A percentile compares a stretch with the other conserved stretches of the same genome.
These are phyloP conservation scores for Gambusia yucatana DNA, from an alignment of 2,797 vertebrate genomes.

Conservation along the genomic window DNA sequence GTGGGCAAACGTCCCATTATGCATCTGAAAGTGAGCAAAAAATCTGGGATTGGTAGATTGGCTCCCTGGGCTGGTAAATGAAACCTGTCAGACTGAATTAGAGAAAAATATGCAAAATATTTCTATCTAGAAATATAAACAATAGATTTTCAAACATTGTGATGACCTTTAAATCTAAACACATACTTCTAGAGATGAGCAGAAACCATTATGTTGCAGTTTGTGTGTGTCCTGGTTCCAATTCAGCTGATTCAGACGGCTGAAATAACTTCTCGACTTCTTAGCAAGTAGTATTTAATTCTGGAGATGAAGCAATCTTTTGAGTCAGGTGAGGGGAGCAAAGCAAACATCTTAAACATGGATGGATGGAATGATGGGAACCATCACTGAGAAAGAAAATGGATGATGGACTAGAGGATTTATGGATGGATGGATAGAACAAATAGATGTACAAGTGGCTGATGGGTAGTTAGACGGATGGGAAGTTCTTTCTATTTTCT, in stretches of 20 bases:
- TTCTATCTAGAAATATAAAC: neutral
- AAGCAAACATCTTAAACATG: neutral
- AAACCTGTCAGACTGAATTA: slow-evolving; percentile 3
- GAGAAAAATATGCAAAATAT: neutral
- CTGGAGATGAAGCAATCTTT: neutral
- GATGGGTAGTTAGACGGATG: neutral
- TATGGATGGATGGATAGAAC: neutral
- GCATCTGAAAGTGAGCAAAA: slow-evolving; percentile 37
- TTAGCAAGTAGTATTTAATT: neutral
- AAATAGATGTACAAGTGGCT: too few relatives aligned
- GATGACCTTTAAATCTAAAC: neutral
- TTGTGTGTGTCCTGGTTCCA: neutral
- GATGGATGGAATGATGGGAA: neutral
- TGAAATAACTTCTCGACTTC: neutral
- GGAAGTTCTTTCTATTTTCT: too few relatives aligned
- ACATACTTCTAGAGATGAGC: neutral
- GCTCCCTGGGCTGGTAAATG: neutral
- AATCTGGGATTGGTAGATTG: neutral
- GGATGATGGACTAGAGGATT: neutral
- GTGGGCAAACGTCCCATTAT: slow-evolving; percentile 61
- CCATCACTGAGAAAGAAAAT: neutral
- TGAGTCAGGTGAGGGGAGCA: neutral
- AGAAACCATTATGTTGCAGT: neutral
- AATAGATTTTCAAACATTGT: neutral
- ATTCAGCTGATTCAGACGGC: neutral